These are phyloP conservation scores for Xenopus petersii DNA, from an alignment of 2,797 vertebrate genomes.

Conservation along the genomic window DNA sequence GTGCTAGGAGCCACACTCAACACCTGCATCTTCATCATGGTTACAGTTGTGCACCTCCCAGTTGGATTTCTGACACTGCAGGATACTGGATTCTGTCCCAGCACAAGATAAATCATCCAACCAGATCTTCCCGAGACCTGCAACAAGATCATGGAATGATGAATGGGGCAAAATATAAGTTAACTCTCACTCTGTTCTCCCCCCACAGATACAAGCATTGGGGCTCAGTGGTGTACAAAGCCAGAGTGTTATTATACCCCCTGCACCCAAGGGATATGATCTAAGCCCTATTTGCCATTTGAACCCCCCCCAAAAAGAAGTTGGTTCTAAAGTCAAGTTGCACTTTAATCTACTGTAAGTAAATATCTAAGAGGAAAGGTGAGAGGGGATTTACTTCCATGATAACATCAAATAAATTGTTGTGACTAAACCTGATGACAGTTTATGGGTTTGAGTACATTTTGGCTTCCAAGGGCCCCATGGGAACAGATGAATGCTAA, in stretches of 20 bases:
- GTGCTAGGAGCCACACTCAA: constrained; percentile 63
- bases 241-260: no score
- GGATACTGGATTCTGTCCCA: constrained; percentile 64
- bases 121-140: constrained; percentile 77
- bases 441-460: not conserved
- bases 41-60: constrained; percentile 71
- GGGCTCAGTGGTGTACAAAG: no score
- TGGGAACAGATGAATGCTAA: not conserved
- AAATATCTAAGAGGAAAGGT: not conserved
- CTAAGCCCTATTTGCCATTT: not conserved
- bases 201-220: no score
- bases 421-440: not conserved
- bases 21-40: constrained; percentile 74
- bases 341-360: not conserved
- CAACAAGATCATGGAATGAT: not conserved
- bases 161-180: no score
- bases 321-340: no score
- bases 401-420: not conserved
- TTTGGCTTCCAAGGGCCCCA: not conserved
- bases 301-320: not conserved
- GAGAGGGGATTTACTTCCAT: no score
- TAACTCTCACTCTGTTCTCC: no score
- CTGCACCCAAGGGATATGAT: no score
- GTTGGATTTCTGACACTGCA: constrained; percentile 51
- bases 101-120: constrained; percentile 73